Conservation (phyloP, 2,888 invertebrate species). For the Drosophila suboccidentalis region DNA sequence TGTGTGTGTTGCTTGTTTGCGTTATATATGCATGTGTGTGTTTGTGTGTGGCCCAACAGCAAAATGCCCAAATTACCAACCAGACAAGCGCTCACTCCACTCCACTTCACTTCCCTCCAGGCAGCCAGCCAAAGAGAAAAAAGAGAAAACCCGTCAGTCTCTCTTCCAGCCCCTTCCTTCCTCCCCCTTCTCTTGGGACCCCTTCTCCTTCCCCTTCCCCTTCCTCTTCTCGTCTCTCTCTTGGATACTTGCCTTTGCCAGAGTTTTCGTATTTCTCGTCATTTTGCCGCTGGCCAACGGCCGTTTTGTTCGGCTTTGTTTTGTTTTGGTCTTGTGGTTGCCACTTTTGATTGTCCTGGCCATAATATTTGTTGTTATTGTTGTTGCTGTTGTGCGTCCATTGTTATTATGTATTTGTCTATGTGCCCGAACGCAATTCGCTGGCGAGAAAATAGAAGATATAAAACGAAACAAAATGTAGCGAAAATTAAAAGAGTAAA, state of each 20-base stretch:
- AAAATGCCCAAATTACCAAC: constrained; percentile 72
- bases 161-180: no score
- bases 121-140: constrained; percentile 23
- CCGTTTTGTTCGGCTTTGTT: constrained; percentile 46
- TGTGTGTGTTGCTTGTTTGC: constrained; percentile 36
- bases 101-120: constrained; percentile 11
- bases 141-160: constrained; percentile 11
- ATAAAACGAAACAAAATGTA: constrained; percentile 58
- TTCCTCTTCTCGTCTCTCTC: neutral
- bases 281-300: constrained; percentile 64
- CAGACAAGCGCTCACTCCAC: constrained; percentile 32
- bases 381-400: constrained; percentile 30
- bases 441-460: constrained; percentile 27
- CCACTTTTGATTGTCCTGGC: constrained; percentile 78
- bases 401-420: constrained; percentile 65
- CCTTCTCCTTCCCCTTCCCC: neutral
- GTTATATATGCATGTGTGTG: constrained; percentile 19
- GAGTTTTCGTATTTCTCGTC: constrained; percentile 10
- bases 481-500: constrained; percentile 71
- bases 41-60: constrained; percentile 45
- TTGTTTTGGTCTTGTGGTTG: constrained; percentile 69
- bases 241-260: neutral
- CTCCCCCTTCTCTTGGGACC: no score
- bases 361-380: constrained; percentile 64
- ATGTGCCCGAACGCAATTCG: constrained; percentile 56